Base-by-base conservation (phyloP, 92 coral and sea anemone species). In the Micromussa lordhowensis region DNA sequence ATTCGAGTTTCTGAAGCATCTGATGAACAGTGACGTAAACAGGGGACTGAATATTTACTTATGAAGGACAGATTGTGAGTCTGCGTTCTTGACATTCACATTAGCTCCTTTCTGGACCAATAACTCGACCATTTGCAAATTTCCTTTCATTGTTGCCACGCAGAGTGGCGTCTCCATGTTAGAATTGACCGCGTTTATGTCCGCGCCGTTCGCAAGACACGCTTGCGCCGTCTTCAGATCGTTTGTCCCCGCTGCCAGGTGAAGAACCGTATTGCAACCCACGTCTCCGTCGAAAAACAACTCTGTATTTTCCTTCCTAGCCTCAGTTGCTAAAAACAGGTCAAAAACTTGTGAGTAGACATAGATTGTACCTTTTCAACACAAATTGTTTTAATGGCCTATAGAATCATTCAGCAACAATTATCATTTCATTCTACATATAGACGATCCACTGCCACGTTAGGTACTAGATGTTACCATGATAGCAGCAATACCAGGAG, bases 81-180 rank as follows among this genome's bases (percentile, higher is more conserved):
- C 95, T 26, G 83, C 71, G 53, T 88, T 88, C 86, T 82, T 94
- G 22, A 85, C 86, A 24, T 22, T 57, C 18, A 93, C 74, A 64
- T 88, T 84, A 9, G 94, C 95, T 81, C 94, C 95, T 34, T 81
- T 88, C 24, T 28, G 77, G 28, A 91, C 74, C 80, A 95, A 54
- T 15, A 91, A 75, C 71, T 94, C 78, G 1, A 91, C 93, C 85
- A 95, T 91, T 22, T 89, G 79, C 40, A 91, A 38, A 57, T 91
- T 88, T 31, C 99, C 99, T 85, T 93, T 91, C 85, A 87, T 77
- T 12, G 94, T 85, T 54, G 99, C 99, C 55, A 93, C 89, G 72
- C 91, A 93, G 26, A 96, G 68, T 10, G 98, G 94, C 31, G 99
- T 93, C 32, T 82, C 84, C 24, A 63, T 81, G 70, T 83, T 89